Evolutionary conservation across 2,888 invertebrate species (phyloP), one percentile per base, ranked within the genome.

Genomic region (Drosophila picticornis): DNA sequence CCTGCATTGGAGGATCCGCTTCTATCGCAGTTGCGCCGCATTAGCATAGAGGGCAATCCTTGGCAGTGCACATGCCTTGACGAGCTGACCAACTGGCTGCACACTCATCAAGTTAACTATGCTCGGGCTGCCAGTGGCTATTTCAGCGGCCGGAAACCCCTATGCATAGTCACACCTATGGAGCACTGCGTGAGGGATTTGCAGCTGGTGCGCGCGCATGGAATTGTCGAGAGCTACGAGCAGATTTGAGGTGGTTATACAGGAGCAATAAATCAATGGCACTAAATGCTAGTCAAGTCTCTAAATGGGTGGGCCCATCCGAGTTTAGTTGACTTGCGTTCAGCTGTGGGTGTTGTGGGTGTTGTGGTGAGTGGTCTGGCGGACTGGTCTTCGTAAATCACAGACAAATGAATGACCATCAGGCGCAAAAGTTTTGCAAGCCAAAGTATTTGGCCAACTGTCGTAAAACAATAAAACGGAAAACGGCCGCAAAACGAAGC

Each of bases 11-110:
- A 83, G 43, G 70, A 72, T 2, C 84, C 90, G 67, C 67, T 69
- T 7, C 85, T 92, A 73, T 69, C 71, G 1, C 67, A 75, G 1
- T 53, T 93, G 13, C 56, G 56, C 11, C 88, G 88, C 57, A 76
- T 91, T 4, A 75, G 86, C 19, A 71, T 93, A 32, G 92, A 93
- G 69, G 92, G 91, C 3, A 93, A 93, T 76, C 93, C 93, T 2
- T 93, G 93, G 93, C 92, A 93, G 68, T 93, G 93, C 63, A 72
- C 81, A 2, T 93, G 93, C 60, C 81, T 92, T 51, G 82, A 93
- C 63, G 90, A 85, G 40, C 66, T 93, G 16, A 72, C 90, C 2
- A 50, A 64, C n/a, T 92, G 88, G 84, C 65, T 92, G 31, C 81
- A 88, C n/a, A 22, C 19, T 2, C 82, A 70, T 6, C 67, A 77